Evolutionary conservation across 2,888 invertebrate genomes (phyloP).

Genomic region (Palloptera scutellata): DNA sequence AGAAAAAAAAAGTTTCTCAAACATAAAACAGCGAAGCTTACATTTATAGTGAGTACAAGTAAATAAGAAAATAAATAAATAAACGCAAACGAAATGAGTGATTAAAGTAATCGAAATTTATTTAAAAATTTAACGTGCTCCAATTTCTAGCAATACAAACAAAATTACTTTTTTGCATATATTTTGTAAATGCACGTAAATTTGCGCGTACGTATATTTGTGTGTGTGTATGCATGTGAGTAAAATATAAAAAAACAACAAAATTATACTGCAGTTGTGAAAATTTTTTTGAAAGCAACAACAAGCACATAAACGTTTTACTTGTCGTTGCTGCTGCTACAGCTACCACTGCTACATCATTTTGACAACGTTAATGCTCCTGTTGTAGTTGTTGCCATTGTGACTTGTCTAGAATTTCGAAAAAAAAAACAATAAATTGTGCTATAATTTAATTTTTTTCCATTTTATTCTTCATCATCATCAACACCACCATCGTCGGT

Average conservation of each 20-base stretch:
- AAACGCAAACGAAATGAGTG: slow-evolving; percentile 8
- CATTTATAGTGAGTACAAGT: neutral
- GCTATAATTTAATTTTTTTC: slow-evolving; percentile 1
- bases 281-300: slow-evolving; percentile 10
- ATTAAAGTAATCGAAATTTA: neutral
- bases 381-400: neutral
- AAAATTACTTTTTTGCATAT: neutral
- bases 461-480: neutral
- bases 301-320: neutral
- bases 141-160: neutral
- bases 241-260: neutral
- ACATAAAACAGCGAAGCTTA: neutral
- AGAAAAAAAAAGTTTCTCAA: slow-evolving; percentile 4
- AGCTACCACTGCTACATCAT: neutral
- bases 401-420: neutral
- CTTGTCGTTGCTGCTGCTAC: neutral
- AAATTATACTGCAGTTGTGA: slow-evolving; percentile 19
- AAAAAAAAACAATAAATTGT: neutral
- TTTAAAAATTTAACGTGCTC: neutral
- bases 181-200: neutral
- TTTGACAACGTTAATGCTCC: neutral
- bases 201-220: neutral
- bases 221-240: slow-evolving; percentile 6
- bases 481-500: neutral
- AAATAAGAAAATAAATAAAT: neutral